Conservation (phyloP, 2,888 invertebrate species). For the Andrena hattorfiana region DNA sequence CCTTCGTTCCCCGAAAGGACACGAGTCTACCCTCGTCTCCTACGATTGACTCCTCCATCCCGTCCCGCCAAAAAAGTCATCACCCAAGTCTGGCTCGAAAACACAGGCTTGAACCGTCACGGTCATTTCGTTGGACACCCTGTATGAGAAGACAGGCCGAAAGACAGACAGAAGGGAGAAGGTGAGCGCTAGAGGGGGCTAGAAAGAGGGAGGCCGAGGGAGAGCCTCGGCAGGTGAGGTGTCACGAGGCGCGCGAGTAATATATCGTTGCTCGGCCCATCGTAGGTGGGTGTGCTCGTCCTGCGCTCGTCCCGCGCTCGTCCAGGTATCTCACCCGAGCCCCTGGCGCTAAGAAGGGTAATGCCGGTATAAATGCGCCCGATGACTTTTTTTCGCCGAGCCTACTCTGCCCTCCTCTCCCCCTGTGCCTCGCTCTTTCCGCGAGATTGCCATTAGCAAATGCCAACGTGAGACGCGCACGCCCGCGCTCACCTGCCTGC, state of each 20-base stretch:
- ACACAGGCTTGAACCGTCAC: background rate
- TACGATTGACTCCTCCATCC: background rate
- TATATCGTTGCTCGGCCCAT: conserved; percentile 81
- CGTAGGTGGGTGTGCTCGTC: conserved; percentile 80
- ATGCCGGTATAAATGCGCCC: conserved; percentile 74
- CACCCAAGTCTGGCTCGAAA: background rate
- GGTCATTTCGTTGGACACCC: conserved; percentile 34
- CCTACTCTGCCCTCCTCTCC: conserved; percentile 1
- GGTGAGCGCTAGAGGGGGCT: conserved; percentile 24
- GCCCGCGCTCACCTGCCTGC: conserved; percentile 78
- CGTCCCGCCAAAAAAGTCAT: background rate
- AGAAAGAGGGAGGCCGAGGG: conserved; percentile 46
- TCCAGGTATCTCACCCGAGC: conserved; percentile 73
- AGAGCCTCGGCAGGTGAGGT: conserved; percentile 83
- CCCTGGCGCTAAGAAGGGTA: conserved; percentile 81
- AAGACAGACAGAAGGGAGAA: conserved; percentile 24
- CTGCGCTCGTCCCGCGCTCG: conserved; percentile 56
- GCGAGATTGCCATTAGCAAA: conserved; percentile 80
- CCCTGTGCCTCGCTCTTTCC: conserved; percentile 45
- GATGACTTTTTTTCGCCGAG: conserved; percentile 49
- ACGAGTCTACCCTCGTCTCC: background rate
- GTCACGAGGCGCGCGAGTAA: conserved; percentile 84
- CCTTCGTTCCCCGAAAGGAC: background rate
- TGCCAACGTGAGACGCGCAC: conserved; percentile 79
- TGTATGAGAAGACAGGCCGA: conserved; percentile 25